Conservation (phyloP, 2,797 vertebrate species). For the Sebastes oblongus region DNA sequence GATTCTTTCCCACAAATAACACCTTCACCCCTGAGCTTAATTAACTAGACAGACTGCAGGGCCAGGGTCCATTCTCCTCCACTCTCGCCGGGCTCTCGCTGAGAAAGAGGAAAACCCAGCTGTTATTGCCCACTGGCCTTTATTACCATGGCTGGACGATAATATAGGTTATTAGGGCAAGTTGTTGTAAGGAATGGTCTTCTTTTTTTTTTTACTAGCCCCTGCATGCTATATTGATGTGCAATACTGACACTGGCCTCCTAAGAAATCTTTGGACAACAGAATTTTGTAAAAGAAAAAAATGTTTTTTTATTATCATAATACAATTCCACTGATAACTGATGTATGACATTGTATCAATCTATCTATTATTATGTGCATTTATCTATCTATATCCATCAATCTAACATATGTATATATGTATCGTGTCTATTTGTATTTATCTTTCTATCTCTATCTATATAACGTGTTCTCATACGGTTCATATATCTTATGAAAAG, state of each 20-base stretch:
- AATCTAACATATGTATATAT: not conserved
- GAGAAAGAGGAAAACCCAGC: slow-evolving; percentile 72
- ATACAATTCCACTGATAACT: not conserved
- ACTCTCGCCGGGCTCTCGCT: slow-evolving; percentile 55
- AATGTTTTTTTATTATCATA: not conserved
- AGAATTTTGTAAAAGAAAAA: not conserved
- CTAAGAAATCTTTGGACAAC: not conserved
- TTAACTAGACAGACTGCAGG: slow-evolving; percentile 83
- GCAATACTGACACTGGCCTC: slow-evolving; percentile 5
- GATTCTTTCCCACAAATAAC: slow-evolving; percentile 90
- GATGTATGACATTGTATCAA: not conserved
- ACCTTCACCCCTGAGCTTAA: slow-evolving; percentile 88
- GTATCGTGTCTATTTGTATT: not conserved
- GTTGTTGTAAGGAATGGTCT: slow-evolving; percentile 62
- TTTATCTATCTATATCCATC: not conserved
- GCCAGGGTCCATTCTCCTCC: slow-evolving; percentile 75
- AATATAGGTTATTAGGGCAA: slow-evolving; percentile 78
- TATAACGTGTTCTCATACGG: accelerated
- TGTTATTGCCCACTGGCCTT: slow-evolving; percentile 80
- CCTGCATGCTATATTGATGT: slow-evolving; percentile 6
- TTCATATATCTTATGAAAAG: too few species aligned
- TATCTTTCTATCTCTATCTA: not conserved
- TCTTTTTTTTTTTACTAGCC: slow-evolving; percentile 36
- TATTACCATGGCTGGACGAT: slow-evolving; percentile 74
- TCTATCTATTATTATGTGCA: not conserved